Evolutionary conservation across 2,888 invertebrate genomes (phyloP).

Genomic region (Zootermopsis nevadensis): DNA sequence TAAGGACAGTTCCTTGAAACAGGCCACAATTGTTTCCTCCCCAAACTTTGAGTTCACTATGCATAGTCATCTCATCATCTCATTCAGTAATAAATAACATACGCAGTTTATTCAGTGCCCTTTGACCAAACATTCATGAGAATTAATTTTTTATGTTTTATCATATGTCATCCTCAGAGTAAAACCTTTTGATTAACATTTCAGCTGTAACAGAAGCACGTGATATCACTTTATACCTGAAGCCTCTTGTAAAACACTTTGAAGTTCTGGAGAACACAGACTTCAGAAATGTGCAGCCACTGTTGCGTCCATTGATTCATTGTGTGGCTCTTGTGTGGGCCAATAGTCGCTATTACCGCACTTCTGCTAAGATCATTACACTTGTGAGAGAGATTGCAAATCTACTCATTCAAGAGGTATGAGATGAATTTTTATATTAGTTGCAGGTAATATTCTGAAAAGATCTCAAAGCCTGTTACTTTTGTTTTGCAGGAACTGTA

Average conservation of each 20-base stretch:
- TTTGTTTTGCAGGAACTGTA: too few species aligned
- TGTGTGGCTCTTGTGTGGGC: constrained; percentile 87
- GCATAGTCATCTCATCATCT: too few species aligned
- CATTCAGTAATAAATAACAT: too few species aligned
- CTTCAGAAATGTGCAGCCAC: constrained; percentile 71
- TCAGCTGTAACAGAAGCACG: constrained; percentile 81
- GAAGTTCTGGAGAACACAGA: constrained; percentile 77
- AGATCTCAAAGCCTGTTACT: too few species aligned
- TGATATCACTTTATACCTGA: constrained; percentile 83
- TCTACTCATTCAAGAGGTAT: constrained; percentile 77
- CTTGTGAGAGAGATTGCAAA: constrained; percentile 85
- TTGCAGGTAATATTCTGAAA: not conserved
- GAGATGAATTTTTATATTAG: not conserved
- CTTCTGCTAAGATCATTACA: constrained; percentile 72
- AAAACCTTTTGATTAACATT: constrained; percentile 52
- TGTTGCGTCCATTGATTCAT: constrained; percentile 79
- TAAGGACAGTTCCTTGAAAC: too few species aligned
- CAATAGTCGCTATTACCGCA: constrained; percentile 81
- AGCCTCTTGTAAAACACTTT: constrained; percentile 77
- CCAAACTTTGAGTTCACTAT: too few species aligned
- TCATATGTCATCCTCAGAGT: too few species aligned
- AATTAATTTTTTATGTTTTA: too few species aligned
- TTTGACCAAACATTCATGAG: too few species aligned
- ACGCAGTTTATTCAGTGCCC: too few species aligned
- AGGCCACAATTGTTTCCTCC: too few species aligned